Base-by-base conservation (phyloP, 2,888 invertebrate species). In the Catocala fraxini region DNA sequence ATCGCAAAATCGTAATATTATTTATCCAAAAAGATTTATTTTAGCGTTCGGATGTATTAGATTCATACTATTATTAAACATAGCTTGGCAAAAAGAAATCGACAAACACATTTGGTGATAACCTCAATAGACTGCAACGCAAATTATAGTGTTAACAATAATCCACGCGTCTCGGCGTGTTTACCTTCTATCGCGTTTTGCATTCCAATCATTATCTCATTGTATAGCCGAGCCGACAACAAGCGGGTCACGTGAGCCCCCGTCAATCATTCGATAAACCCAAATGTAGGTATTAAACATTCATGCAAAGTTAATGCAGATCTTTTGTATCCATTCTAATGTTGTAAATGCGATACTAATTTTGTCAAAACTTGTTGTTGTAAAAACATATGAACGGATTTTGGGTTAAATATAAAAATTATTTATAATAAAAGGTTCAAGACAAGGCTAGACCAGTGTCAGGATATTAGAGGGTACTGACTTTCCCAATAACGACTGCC, bases 101-200 rank as follows among this genome's bases (percentile, higher is more conserved):
- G 39, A 41, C 42, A 56, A 47, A 39, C 7, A 9, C n/a, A 56
- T 39, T 45, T 43, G 51, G 48, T 51, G 57, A 52, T 52, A 59
- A 65, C 59, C 51, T 70, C 39, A 46, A 48, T 55, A 49, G 41
- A 57, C 46, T 39, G 60, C 48, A 56, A 56, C n/a, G 35, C 51
- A 54, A 56, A 70, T 61, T 35, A 51, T 52, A 39, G 56, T 63
- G 52, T 57, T 61, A 49, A 45, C 51, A 61, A 64, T 67, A 47
- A 53, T 58, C 59, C 58, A 51, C 51, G 35, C 56, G 49, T 59
- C 46, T 55, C 52, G 47, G 49, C 52, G 9, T 55, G 49, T 60
- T 60, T 56, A 55, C 47, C 35, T 47, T 57, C 63, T 41, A 58
- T 52, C 42, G 49, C 9, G 57, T 58, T 49, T 56, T 47, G 49